A percentile compares a stretch with the other conserved stretches of the same genome.
Conservation (phyloP, 1,140 invertebrate genomes). For the Drosophila ironensis region DNA sequence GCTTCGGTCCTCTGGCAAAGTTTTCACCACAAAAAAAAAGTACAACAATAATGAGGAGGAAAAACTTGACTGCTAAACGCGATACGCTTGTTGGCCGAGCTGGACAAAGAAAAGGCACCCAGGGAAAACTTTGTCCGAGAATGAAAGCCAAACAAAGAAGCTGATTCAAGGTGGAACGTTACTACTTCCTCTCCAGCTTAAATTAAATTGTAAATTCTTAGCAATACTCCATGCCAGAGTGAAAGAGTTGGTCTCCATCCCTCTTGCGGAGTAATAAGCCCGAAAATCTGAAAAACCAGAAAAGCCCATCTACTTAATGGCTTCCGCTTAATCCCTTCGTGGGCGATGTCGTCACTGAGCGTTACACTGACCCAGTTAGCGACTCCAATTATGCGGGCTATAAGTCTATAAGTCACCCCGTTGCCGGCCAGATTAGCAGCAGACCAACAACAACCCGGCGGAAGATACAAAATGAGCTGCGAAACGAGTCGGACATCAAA, state of each 20-base stretch:
- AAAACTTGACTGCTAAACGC: conserved; percentile 3
- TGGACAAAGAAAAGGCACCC: no score
- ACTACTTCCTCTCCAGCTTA: no score
- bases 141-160: not conserved
- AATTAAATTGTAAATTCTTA: no score
- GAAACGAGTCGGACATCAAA: conserved; percentile 39
- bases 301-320: not conserved
- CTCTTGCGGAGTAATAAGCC: no score
- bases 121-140: conserved; percentile 25
- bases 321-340: not conserved
- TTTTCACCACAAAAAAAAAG: conserved; percentile 6
- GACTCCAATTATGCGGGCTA: not conserved
- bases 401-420: conserved; percentile 7
- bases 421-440: conserved; percentile 25
- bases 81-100: conserved; percentile 30
- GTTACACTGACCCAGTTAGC: conserved; percentile 11
- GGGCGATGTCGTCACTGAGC: not conserved
- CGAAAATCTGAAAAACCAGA: not conserved
- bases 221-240: no score
- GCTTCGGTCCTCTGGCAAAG: not conserved
- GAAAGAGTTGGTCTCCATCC: no score
- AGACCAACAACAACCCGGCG: not conserved
- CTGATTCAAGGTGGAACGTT: no score
- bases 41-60: conserved; percentile 1
- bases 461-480: conserved; percentile 58